These are phyloP conservation scores for Tinamus major DNA, from an alignment of 2,797 vertebrate genomes.

Conservation along the genomic window DNA sequence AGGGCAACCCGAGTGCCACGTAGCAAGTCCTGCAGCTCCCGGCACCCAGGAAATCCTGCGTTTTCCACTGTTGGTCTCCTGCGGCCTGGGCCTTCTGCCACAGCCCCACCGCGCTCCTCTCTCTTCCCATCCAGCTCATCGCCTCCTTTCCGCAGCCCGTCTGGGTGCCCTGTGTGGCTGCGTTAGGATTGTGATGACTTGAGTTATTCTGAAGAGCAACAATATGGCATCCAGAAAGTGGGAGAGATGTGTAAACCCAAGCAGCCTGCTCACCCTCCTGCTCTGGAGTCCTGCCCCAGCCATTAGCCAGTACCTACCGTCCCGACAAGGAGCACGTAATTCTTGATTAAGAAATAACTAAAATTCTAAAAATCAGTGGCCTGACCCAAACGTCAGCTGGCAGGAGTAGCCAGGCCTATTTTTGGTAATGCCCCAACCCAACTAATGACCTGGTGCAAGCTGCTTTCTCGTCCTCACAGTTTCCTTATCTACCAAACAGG, in stretches of 20 bases:
- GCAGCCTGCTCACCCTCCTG: rapidly evolving
- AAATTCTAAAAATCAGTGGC: background rate
- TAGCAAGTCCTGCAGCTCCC: rapidly evolving
- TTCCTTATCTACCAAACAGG: background rate
- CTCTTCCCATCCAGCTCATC: background rate
- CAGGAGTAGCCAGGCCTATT: background rate
- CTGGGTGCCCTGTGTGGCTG: background rate
- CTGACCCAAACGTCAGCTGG: background rate
- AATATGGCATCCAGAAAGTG: background rate
- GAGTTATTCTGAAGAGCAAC: background rate
- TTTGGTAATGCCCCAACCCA: background rate
- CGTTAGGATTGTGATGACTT: rapidly evolving
- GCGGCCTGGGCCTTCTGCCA: background rate
- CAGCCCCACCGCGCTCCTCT: rapidly evolving
- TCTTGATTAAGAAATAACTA: background rate
- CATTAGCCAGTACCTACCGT: background rate
- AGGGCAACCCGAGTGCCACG: background rate
- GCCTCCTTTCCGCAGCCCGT: background rate
- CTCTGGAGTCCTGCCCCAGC: background rate
- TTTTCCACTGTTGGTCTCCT: background rate
- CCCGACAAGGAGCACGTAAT: rapidly evolving
- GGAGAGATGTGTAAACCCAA: background rate
- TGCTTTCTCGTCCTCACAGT: background rate
- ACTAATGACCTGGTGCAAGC: background rate
- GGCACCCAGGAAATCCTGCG: background rate